A percentile compares a stretch with the other conserved stretches of the same genome.
Conservation (phyloP, 2,113 vertebrate species). For the Hipposideros armiger region DNA sequence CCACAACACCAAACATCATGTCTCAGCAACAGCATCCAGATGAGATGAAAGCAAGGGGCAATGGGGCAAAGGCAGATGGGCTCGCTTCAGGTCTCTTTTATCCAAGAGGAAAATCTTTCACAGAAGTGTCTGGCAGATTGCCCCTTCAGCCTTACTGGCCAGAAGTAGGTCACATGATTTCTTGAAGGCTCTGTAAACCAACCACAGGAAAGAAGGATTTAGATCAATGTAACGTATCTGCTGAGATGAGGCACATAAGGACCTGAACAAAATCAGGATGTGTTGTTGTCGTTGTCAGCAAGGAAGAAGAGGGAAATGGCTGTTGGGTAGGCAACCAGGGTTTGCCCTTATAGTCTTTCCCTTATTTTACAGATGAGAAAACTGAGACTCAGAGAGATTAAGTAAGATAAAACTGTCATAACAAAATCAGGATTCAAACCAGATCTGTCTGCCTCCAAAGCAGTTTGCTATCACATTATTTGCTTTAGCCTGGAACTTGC, state of each 20-base stretch:
- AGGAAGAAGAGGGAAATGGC: not conserved
- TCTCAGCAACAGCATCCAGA: not conserved
- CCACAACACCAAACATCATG: not conserved
- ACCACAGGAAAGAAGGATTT: not conserved
- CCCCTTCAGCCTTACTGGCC: not conserved
- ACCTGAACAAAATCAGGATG: not conserved
- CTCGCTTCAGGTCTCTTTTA: not conserved
- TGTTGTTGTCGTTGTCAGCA: not conserved
- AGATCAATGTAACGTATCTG: not conserved
- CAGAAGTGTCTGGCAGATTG: constrained; percentile 1
- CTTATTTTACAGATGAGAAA: constrained; percentile 1
- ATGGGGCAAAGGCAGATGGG: not conserved
- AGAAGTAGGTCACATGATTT: not conserved
- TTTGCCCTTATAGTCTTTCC: not conserved
- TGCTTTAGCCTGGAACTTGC: constrained; percentile 22
- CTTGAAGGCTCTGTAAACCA: not conserved
- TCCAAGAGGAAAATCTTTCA: constrained; percentile 15
- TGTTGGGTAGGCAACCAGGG: not conserved
- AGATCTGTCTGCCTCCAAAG: not conserved
- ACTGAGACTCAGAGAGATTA: not conserved
- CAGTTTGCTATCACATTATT: not conserved
- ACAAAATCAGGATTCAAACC: not conserved
- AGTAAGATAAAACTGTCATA: not conserved
- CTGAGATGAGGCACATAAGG: not conserved
- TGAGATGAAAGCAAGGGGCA: not conserved